These are phyloP conservation scores for Lasioglossum baleicum DNA, from an alignment of 1,140 invertebrate species.

Conservation along the genomic window DNA sequence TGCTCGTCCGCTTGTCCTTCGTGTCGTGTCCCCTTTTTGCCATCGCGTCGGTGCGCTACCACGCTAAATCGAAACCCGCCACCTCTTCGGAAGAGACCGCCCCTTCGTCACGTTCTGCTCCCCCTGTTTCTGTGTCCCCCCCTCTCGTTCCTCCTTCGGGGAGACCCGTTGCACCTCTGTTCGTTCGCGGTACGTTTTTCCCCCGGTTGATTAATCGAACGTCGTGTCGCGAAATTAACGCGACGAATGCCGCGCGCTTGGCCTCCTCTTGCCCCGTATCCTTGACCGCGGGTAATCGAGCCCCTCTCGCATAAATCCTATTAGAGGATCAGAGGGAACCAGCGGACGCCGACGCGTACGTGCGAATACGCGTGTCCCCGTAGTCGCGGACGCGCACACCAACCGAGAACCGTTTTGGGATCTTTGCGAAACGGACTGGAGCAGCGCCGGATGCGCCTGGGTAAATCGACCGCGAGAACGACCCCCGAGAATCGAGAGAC, in stretches of 20 bases:
- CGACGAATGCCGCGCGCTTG: conserved; percentile 59
- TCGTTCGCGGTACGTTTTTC: neutral
- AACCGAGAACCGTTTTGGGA: neutral
- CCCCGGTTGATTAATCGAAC: conserved; percentile 36
- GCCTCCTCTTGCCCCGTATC: conserved; percentile 51
- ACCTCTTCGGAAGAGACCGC: conserved; percentile 7
- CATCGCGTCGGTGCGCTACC: too few species aligned
- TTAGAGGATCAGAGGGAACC: conserved; percentile 78
- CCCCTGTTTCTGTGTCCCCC: neutral
- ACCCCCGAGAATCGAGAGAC: conserved; percentile 43
- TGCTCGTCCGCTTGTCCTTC: conserved; percentile 8
- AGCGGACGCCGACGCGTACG: conserved; percentile 24
- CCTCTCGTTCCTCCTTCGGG: too few species aligned
- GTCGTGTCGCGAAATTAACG: conserved; percentile 70
- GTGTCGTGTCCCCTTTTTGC: conserved; percentile 24
- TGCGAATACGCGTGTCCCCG: conserved; percentile 42
- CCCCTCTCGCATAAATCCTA: conserved; percentile 78
- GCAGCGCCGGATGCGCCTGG: conserved; percentile 60
- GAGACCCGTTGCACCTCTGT: too few species aligned
- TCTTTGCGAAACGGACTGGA: conserved; percentile 10
- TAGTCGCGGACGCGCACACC: neutral
- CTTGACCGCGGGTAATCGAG: conserved; percentile 78
- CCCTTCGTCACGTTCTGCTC: conserved; percentile 15
- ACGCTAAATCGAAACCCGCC: conserved; percentile 15
- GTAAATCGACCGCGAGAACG: conserved; percentile 65